Conservation (phyloP, 1,140 invertebrate genomes). For the Camponotus pennsylvanicus region DNA sequence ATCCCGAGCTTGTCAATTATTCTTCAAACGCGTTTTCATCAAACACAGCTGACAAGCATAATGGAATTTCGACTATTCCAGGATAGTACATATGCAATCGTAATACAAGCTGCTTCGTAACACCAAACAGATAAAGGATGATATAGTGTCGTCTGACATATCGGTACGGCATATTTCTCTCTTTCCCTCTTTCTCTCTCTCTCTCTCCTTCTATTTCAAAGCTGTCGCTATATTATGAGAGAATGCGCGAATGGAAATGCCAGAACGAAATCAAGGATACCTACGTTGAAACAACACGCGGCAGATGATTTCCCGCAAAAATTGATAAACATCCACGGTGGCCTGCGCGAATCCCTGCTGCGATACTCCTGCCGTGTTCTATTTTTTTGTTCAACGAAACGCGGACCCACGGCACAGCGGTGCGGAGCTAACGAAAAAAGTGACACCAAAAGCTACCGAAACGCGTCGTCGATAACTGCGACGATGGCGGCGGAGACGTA, state of each 20-base stretch:
- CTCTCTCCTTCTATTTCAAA: not conserved
- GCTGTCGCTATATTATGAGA: not conserved
- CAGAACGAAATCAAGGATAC: slow-evolving; percentile 34
- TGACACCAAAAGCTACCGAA: slow-evolving; percentile 42
- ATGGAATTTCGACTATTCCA: slow-evolving; percentile 41
- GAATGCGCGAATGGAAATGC: not conserved
- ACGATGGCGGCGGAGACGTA: slow-evolving; percentile 30
- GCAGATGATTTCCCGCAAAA: slow-evolving; percentile 50
- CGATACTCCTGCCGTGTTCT: slow-evolving; percentile 19
- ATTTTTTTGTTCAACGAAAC: slow-evolving; percentile 56
- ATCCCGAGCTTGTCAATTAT: slow-evolving; percentile 56
- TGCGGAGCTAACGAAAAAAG: slow-evolving; percentile 48
- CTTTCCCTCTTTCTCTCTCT: not conserved
- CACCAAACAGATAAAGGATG: slow-evolving; percentile 7
- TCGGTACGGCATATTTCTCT: not conserved
- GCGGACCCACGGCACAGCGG: not conserved
- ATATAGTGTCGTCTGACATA: slow-evolving; percentile 33
- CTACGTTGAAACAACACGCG: slow-evolving; percentile 36
- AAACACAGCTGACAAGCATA: slow-evolving; percentile 42
- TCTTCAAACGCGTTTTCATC: slow-evolving; percentile 57
- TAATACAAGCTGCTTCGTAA: slow-evolving; percentile 44
- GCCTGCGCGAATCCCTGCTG: slow-evolving; percentile 67
- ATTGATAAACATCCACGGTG: slow-evolving; percentile 61
- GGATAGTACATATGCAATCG: slow-evolving; percentile 10
- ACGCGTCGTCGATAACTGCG: slow-evolving; percentile 62